Evolutionary conservation across 2,113 vertebrate species (phyloP).

Genomic region (Pygoscelis antarcticus): DNA sequence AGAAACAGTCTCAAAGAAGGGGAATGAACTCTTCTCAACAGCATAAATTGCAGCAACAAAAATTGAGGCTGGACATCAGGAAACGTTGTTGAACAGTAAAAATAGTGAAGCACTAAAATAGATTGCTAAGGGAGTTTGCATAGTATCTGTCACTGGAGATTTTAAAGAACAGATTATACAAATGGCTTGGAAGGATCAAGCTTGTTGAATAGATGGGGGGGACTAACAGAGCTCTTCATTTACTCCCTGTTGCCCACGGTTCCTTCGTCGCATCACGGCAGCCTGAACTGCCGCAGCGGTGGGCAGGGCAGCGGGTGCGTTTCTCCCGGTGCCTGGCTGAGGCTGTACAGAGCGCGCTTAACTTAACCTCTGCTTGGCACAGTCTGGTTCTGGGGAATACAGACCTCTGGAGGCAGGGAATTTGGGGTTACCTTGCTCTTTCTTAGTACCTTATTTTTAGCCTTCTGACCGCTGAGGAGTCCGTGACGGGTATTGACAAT

Average conservation of each 20-base stretch:
- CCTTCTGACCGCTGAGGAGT: neutral
- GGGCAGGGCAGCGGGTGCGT: neutral
- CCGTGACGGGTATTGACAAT: rapidly evolving
- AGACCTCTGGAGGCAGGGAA: neutral
- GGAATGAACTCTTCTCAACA: conserved; percentile 12
- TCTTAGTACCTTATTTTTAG: too few species aligned
- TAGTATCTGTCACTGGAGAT: conserved; percentile 43
- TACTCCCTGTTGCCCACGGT: neutral
- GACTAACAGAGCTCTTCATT: conserved; percentile 21
- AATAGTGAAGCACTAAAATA: conserved; percentile 47
- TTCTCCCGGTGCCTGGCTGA: neutral
- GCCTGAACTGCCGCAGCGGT: neutral
- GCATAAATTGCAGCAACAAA: conserved; percentile 43
- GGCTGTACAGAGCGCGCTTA: neutral
- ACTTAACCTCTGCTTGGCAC: neutral
- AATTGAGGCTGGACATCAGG: conserved; percentile 46
- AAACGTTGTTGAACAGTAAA: conserved; percentile 35
- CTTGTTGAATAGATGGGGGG: neutral
- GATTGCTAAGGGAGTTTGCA: conserved; percentile 46
- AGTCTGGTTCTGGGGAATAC: neutral
- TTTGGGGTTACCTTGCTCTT: neutral
- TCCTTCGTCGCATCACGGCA: neutral
- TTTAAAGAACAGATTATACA: conserved; percentile 28
- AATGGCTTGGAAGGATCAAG: conserved; percentile 45
- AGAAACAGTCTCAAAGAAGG: conserved; percentile 18